Percentiles rank a stretch among this genome's conserved stretches.
These are phyloP conservation scores for Geotrupes spiniger DNA, from an alignment of 2,888 invertebrate species.

Conservation along the genomic window DNA sequence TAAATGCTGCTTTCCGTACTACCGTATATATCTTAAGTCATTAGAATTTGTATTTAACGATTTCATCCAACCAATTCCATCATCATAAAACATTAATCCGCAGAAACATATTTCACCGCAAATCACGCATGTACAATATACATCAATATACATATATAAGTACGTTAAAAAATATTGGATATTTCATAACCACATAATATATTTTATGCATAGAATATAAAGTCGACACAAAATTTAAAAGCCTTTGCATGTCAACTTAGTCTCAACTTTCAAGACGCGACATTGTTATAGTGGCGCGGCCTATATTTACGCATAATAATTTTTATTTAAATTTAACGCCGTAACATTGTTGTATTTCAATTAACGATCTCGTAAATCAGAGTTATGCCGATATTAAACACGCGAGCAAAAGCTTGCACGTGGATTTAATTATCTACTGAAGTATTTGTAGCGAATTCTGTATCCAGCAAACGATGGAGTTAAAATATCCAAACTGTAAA, in stretches of 20 bases:
- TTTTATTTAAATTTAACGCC: slow-evolving; percentile 20
- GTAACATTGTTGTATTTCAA: slow-evolving; percentile 14
- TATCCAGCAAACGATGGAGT: background rate
- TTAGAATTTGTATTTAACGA: too few relatives aligned
- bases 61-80: too few relatives aligned
- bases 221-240: too few relatives aligned
- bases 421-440: background rate
- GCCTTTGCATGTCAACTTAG: slow-evolving; percentile 24
- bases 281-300: slow-evolving; percentile 20
- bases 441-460: background rate
- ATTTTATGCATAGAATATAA: too few relatives aligned
- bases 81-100: too few relatives aligned
- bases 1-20: too few relatives aligned
- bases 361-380: slow-evolving; percentile 16
- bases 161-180: too few relatives aligned
- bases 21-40: too few relatives aligned
- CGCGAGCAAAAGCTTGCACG: background rate
- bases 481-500: background rate
- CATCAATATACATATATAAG: too few relatives aligned
- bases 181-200: background rate
- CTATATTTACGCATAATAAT: slow-evolving; percentile 26
- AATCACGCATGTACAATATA: too few relatives aligned
- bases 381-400: slow-evolving; percentile 9
- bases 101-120: too few relatives aligned
- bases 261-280: slow-evolving; percentile 22